Conservation (phyloP, 2,113 vertebrate genomes). For the Hippocampus guttulatus region DNA sequence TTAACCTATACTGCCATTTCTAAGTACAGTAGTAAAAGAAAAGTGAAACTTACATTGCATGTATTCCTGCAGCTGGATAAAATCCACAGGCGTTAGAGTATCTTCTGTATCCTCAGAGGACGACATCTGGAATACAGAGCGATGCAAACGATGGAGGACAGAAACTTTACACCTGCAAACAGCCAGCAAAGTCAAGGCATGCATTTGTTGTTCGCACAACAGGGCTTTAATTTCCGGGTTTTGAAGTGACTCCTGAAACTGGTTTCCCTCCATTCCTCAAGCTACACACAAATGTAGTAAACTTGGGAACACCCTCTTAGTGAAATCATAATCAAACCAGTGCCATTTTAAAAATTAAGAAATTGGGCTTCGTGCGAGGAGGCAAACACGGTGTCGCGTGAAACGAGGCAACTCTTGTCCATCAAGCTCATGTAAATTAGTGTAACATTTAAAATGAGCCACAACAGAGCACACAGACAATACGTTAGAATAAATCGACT, state of each 20-base stretch:
- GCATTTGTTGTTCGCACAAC: neutral
- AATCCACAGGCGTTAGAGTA: conserved; percentile 78
- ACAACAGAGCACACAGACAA: neutral
- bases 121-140: conserved; percentile 36
- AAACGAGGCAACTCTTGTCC: neutral
- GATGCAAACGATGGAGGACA: neutral
- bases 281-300: neutral
- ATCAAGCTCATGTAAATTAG: neutral
- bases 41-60: conserved; percentile 78
- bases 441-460: neutral
- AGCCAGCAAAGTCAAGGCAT: neutral
- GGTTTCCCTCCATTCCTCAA: conserved; percentile 48
- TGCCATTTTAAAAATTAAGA: neutral
- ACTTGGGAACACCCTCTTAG: neutral
- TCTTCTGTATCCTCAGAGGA: conserved; percentile 47
- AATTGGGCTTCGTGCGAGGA: neutral
- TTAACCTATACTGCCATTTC: no score
- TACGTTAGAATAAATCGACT: neutral
- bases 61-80: conserved; percentile 85
- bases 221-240: neutral
- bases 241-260: conserved; percentile 25
- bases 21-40: neutral
- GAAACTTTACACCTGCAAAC: neutral
- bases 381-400: neutral
- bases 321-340: neutral